A percentile compares a stretch with the other conserved stretches of the same genome.
Evolutionary conservation across 2,888 invertebrate species (phyloP).

Genomic region (Meliscaeva auricollis): DNA sequence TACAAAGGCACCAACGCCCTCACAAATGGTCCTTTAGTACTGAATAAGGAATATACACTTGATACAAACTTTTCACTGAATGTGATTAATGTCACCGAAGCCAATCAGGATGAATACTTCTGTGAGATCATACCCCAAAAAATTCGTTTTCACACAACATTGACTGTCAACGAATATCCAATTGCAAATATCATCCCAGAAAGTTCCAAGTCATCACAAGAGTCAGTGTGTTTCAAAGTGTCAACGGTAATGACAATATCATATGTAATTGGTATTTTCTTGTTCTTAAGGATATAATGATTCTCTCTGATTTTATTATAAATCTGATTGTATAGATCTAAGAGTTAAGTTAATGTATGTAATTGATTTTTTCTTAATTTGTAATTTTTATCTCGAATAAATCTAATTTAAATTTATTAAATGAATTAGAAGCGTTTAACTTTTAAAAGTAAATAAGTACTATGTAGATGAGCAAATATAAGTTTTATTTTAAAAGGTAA

Average conservation of each 20-base stretch:
- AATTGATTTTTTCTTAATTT: constrained; percentile 58
- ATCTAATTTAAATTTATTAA: constrained; percentile 71
- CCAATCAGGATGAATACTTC: constrained; percentile 77
- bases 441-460: too few species aligned
- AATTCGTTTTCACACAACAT: constrained; percentile 70
- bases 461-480: too few species aligned
- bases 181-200: constrained; percentile 79
- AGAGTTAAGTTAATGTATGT: constrained; percentile 45
- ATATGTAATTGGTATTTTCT: constrained; percentile 68
- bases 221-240: constrained; percentile 43
- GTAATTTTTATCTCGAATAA: constrained; percentile 58
- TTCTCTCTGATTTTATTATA: neutral
- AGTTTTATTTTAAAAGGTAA: too few species aligned
- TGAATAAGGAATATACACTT: constrained; percentile 77
- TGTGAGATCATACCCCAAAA: constrained; percentile 78
- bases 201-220: constrained; percentile 78
- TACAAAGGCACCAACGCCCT: constrained; percentile 74
- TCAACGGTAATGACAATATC: constrained; percentile 12
- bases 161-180: constrained; percentile 76
- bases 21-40: constrained; percentile 75
- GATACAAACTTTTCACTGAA: constrained; percentile 77
- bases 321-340: constrained; percentile 25
- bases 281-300: constrained; percentile 69
- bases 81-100: constrained; percentile 78
- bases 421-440: too few species aligned